Conservation (phyloP, 2,113 vertebrate species). For the Cyprinus carpio region DNA sequence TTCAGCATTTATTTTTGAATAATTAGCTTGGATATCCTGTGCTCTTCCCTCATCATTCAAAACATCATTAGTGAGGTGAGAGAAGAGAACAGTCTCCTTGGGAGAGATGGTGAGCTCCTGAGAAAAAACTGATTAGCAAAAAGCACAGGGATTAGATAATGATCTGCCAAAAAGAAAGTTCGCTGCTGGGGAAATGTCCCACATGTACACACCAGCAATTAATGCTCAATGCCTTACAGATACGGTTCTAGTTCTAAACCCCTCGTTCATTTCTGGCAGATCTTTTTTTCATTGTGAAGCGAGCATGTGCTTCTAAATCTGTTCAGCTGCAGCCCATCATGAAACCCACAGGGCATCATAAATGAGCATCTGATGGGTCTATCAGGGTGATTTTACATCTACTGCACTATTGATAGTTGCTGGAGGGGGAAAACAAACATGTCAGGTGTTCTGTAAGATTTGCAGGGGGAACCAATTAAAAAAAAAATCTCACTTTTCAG, state of each 20-base stretch:
- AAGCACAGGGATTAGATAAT: constrained; percentile 31
- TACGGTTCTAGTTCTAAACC: background rate
- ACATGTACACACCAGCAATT: constrained; percentile 18
- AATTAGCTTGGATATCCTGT: constrained; percentile 33
- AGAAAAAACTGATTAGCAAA: constrained; percentile 21
- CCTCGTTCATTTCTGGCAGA: background rate
- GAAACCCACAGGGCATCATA: constrained; percentile 3
- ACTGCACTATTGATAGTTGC: constrained; percentile 5
- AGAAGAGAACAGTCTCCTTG: constrained; percentile 11
- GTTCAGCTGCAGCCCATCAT: constrained; percentile 2
- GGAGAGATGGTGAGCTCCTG: constrained; percentile 37
- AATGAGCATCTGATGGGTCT: constrained; percentile 3
- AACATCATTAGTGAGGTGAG: constrained; percentile 35
- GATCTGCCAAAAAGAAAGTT: constrained; percentile 20
- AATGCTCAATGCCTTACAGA: constrained; percentile 2
- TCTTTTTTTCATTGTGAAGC: constrained; percentile 5
- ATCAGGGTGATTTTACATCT: constrained; percentile 12
- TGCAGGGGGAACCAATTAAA: background rate
- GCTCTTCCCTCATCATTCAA: constrained; percentile 37
- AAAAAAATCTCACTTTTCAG: background rate
- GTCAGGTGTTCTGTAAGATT: background rate
- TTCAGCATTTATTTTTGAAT: constrained; percentile 49
- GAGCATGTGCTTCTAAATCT: background rate
- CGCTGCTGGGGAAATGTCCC: background rate
- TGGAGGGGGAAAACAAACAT: constrained; percentile 15